Percentiles rank a stretch among this genome's conserved stretches.
phyloP scores from a whole-genome alignment of 64 coral and sea anemone species.

The Montipora cactus region DNA sequence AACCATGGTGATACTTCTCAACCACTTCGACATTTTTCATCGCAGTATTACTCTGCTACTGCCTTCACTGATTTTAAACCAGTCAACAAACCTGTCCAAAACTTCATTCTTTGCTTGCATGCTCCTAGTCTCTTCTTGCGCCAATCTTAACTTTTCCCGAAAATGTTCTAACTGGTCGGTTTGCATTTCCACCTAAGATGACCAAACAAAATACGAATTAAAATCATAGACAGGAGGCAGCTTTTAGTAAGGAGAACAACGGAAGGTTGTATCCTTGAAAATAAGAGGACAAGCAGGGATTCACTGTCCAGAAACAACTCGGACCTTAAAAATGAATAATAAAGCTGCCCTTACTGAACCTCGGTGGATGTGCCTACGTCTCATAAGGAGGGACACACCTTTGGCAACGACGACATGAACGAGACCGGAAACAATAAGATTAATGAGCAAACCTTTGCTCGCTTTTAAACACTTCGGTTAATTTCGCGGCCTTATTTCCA shows the following conservation, averaged over 20 bases:
- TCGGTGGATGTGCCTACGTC: no score
- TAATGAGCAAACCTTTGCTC: no score
- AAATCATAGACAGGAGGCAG: not conserved
- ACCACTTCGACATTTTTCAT: no score
- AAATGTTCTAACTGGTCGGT: slow-evolving; percentile 92
- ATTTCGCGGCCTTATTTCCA: no score
- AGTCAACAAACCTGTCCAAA: slow-evolving; percentile 73
- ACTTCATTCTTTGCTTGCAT: slow-evolving; percentile 77
- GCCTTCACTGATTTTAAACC: not conserved
- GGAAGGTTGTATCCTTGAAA: not conserved
- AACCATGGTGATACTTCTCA: no score
- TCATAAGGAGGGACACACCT: no score
- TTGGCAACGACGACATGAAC: no score
- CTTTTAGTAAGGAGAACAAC: not conserved
- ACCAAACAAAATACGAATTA: not conserved
- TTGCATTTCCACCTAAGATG: slow-evolving; percentile 82
- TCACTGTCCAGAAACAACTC: not conserved
- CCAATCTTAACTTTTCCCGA: slow-evolving; percentile 79
- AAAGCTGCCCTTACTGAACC: no score
- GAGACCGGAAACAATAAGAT: no score
- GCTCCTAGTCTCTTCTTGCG: slow-evolving; percentile 75
- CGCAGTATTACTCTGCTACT: no score
- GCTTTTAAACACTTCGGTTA: no score
- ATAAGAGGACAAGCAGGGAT: not conserved
- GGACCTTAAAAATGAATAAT: not conserved